Evolutionary conservation across 2,113 vertebrate genomes (phyloP).

Genomic region (Lethenteron reissneri): DNA sequence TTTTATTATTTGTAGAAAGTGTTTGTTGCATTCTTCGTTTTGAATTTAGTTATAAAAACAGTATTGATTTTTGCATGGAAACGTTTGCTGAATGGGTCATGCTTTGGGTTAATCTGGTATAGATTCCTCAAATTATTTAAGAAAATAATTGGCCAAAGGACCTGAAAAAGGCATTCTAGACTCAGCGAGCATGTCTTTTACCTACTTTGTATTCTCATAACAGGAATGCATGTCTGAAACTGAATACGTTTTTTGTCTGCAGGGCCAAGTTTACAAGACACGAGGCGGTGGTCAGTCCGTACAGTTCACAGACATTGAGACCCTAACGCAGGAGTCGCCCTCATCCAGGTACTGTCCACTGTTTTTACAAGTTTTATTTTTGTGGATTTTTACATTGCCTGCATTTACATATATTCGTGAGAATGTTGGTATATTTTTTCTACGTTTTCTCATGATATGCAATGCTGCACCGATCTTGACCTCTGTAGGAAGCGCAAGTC

Average conservation of each 20-base stretch:
- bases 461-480: background rate
- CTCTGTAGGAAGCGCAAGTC: conserved; percentile 47
- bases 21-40: no score
- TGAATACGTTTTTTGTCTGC: conserved; percentile 6
- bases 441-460: background rate
- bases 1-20: no score
- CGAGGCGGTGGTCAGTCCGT: conserved; percentile 70
- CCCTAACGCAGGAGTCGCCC: conserved; percentile 50
- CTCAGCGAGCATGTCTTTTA: no score
- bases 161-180: no score
- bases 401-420: background rate
- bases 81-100: no score
- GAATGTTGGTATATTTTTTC: background rate
- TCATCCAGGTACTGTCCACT: conserved; percentile 22
- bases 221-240: background rate
- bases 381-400: background rate
- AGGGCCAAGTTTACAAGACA: conserved; percentile 83
- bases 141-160: no score
- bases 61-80: no score
- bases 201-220: no score
- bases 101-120: no score
- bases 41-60: no score
- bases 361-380: background rate
- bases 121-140: no score
- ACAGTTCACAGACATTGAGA: conserved; percentile 84